Evolutionary conservation across 2,113 vertebrate genomes (phyloP).

Genomic region (Tursiops truncatus): DNA sequence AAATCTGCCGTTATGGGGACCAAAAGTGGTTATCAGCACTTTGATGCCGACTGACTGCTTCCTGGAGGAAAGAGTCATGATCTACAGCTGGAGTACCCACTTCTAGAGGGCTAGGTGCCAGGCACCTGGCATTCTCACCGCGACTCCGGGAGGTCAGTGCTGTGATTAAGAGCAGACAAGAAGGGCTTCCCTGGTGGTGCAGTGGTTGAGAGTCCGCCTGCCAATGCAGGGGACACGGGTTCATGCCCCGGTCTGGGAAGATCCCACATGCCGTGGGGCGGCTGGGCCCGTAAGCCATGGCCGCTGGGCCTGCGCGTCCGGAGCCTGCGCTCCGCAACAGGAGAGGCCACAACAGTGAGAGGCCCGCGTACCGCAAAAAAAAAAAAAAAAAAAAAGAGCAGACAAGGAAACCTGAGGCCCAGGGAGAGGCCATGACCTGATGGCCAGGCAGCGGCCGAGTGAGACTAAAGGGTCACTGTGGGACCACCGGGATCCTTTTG

Average conservation of each 20-base stretch:
- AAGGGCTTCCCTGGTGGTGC: not conserved
- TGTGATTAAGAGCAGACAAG: not conserved
- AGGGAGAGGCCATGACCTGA: not conserved
- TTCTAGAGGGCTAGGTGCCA: fast-evolving
- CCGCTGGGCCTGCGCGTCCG: too few relatives aligned
- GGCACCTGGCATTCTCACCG: not conserved
- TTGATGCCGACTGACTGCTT: not conserved
- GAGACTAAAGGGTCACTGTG: not conserved
- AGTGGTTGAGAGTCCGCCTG: too few relatives aligned
- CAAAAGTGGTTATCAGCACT: not conserved
- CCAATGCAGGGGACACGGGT: too few relatives aligned
- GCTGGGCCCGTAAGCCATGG: too few relatives aligned
- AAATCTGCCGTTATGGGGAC: not conserved
- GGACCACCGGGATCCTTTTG: fast-evolving
- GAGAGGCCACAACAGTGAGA: too few relatives aligned
- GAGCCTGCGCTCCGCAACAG: too few relatives aligned
- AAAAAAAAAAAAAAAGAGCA: not conserved
- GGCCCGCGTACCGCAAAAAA: too few relatives aligned
- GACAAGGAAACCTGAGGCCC: not conserved
- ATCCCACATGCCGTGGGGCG: too few relatives aligned
- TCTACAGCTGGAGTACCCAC: not conserved
- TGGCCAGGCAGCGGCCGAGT: fast-evolving
- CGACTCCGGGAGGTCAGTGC: fast-evolving
- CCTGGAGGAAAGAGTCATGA: not conserved
- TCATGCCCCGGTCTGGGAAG: too few relatives aligned